Evolutionary conservation across 2,797 vertebrate genomes (phyloP).

Genomic region (Artibeus jamaicensis): DNA sequence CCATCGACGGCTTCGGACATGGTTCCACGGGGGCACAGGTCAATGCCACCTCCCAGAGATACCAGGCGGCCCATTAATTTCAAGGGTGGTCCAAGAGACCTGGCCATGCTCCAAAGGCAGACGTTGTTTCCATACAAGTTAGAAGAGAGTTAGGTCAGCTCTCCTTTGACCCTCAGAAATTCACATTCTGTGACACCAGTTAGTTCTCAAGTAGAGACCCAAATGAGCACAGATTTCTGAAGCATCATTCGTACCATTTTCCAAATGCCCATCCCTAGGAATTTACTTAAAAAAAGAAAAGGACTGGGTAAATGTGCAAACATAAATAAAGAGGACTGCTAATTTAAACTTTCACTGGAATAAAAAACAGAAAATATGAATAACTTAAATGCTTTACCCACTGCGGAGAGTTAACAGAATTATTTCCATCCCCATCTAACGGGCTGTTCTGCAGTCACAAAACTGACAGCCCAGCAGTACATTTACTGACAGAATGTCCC

Average conservation of each 20-base stretch:
- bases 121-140: background rate
- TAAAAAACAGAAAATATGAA: background rate
- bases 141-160: background rate
- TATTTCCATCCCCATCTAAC: background rate
- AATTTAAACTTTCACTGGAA: conserved; percentile 17
- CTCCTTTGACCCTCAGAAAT: background rate
- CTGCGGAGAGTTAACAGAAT: background rate
- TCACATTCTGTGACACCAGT: background rate
- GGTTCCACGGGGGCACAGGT: background rate
- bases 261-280: background rate
- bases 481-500: background rate
- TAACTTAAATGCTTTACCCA: background rate
- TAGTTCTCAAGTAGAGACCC: background rate
- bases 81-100: background rate
- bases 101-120: background rate
- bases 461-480: background rate
- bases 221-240: background rate
- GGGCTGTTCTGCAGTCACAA: background rate
- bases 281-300: background rate
- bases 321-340: background rate
- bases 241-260: background rate
- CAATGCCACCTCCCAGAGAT: background rate
- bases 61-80: background rate
- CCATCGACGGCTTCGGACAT: background rate
- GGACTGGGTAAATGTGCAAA: background rate